Conservation (phyloP, 1,140 invertebrate genomes). For the Plutomurus gul region DNA sequence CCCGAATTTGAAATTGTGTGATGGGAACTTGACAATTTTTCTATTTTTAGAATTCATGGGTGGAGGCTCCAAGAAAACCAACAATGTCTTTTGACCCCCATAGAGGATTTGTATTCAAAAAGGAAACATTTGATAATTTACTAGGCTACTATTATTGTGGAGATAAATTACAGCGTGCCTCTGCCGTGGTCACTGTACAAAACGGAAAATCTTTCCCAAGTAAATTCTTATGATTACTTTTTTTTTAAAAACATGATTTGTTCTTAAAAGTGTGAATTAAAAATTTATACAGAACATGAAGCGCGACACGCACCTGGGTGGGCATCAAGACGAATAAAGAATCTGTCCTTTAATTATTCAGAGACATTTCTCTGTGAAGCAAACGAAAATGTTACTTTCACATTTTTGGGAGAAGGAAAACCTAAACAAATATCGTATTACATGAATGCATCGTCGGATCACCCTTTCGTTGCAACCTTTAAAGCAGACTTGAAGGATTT, state of each 20-base stretch:
- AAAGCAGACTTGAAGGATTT: conserved; percentile 35
- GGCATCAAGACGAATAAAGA: conserved; percentile 22
- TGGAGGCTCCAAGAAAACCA: neutral
- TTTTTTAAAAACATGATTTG: neutral
- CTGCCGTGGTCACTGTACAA: conserved; percentile 19
- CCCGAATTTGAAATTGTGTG: neutral
- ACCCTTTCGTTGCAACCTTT: conserved; percentile 29
- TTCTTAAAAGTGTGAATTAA: neutral
- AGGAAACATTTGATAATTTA: conserved; percentile 11
- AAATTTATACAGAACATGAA: neutral
- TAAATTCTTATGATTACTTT: neutral
- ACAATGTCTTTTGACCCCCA: conserved; percentile 30
- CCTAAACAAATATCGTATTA: neutral
- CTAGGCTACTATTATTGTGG: conserved; percentile 37
- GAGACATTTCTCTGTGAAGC: conserved; percentile 37
- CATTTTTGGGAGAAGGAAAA: neutral
- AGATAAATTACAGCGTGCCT: neutral
- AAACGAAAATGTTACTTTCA: conserved; percentile 26
- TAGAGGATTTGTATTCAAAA: conserved; percentile 27
- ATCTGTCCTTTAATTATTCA: neutral
- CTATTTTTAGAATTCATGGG: conserved; percentile 25
- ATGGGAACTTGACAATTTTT: too few species aligned
- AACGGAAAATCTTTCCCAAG: conserved; percentile 34
- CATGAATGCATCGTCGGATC: conserved; percentile 21
- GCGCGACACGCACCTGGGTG: conserved; percentile 31